Base-by-base conservation (phyloP, 1,140 invertebrate species). In the Drosophila jambulina region DNA sequence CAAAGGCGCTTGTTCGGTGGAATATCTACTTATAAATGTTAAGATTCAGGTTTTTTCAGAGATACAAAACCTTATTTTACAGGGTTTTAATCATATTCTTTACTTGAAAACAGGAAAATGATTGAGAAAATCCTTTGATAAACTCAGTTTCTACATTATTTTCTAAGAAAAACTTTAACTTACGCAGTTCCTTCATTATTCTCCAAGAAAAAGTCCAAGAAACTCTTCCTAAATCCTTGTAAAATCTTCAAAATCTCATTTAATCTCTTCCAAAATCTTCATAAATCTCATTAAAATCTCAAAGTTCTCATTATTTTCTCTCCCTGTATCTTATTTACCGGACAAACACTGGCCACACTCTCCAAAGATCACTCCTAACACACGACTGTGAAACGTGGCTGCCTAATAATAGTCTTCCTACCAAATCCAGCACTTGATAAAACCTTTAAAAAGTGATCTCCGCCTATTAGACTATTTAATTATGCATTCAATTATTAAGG, bases 351-450 rank as follows among this genome's bases (percentile, higher is more conserved):
- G 10, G 38, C 21, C 48, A 46, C 36, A 42, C 49, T 77, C 69
- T 53, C 15, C 9, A 40, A 58, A 62, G 36, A 40, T 15, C 34
- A 32, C 36, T 79, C 53, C 40, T 84, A 64, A 43, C 82, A 85
- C 29, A 19, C 15, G n/a, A 12, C 49, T 85, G 82, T 59, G 75
- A 85, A 81, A 69, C 59, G 53, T 72, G 62, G 48, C 59, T 75
- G 36, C 36, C 59, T 72, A 72, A 71, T 72, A 72, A 72, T 72
- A 51, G 36, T 72, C 36, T 8, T n/a, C n/a, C 0, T 72, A 72
- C 68, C 49, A 72, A 29, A 59, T 29, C 36, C 34, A 72, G 34
- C 45, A 53, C 65, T 27, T 43, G 15, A 19, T 46, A 63, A 25
- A 43, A 46, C 19, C 10, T 13, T 29, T 48, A 17, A 40, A 48